Base-by-base conservation (phyloP, 2,113 vertebrate genomes). In the Otus sunia region DNA sequence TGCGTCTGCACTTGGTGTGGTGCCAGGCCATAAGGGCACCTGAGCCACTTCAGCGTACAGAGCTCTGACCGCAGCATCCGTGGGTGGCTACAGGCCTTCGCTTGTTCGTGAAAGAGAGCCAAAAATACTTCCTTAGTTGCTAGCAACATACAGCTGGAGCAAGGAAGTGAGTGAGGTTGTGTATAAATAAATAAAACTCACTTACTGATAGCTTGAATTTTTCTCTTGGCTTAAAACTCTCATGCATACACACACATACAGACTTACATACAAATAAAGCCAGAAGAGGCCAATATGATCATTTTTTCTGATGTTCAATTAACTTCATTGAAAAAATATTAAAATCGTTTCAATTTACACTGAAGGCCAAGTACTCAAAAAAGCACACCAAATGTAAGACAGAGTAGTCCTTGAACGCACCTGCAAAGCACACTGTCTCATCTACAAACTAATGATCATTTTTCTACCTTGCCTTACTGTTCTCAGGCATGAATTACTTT, bases 1-100 rank as follows among this genome's bases (percentile, higher is more conserved):
- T 71, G 9, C 4, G 1, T 20, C 18, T 47, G 29, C 0, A 0
- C 23, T 67, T 43, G 58, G 25, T 50, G 23, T 11, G 0, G 0
- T 47, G 62, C 36, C 49, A 68, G 39, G 39, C 32, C 17, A 5
- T 19, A 59, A 87, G 15, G 52, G 21, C 53, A 64, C 17, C 43
- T 64, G 62, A 76, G 37, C 17, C 32, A 3, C 71, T 36, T 23
- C 0, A 0, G 12, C 1, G 0, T 9, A 43, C 19, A 47, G 39
- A 77, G 36, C 36, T 56, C 15, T 69, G 62, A 66, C n/a, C 2
- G 3, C 21, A 34, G 21, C 3, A 1, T 34, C 37, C 0, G 1
- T 45, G 36, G 10, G 37, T 39, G 39, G 62, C 30, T 60, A 12
- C 27, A 41, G 21, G 10, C 14, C 39, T 58, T 78, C 47, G 3